Conservation (phyloP, 2,888 invertebrate genomes). For the Eurytoma adleriae region DNA sequence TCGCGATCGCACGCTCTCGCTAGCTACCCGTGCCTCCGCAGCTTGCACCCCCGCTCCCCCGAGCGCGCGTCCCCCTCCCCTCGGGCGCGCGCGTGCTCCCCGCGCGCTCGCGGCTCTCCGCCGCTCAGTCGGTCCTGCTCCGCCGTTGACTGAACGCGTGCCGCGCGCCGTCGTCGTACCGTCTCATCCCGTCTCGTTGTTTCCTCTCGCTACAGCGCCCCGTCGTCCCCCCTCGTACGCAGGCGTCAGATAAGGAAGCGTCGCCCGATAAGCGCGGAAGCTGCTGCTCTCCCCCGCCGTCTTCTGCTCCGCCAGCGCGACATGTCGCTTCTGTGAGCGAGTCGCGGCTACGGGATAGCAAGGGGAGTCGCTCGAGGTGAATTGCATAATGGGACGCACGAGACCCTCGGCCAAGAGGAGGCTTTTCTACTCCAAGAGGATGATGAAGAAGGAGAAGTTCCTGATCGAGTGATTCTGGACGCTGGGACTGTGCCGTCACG, state of each 20-base stretch:
- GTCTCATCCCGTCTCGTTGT: background rate
- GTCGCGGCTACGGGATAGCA: background rate
- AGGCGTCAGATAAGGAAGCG: background rate
- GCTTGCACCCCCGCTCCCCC: background rate
- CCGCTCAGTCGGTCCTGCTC: slow-evolving; percentile 63
- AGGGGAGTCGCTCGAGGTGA: background rate
- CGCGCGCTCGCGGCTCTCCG: slow-evolving; percentile 12
- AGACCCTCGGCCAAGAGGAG: slow-evolving; percentile 63
- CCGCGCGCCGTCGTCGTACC: background rate
- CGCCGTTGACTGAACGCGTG: slow-evolving; percentile 56
- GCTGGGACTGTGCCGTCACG: background rate
- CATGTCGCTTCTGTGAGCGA: background rate
- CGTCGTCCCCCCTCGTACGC: background rate
- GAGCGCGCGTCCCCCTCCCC: background rate
- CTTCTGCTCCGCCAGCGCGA: too few species aligned
- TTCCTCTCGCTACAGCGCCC: background rate
- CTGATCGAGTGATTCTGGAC: slow-evolving; percentile 59
- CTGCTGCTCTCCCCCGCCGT: background rate
- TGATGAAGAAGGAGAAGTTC: slow-evolving; percentile 63
- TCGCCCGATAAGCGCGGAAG: slow-evolving; percentile 2
- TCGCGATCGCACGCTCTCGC: slow-evolving; percentile 5
- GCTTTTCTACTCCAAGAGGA: slow-evolving; percentile 63
- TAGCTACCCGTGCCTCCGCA: background rate
- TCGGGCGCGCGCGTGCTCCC: slow-evolving; percentile 1
- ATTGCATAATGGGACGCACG: slow-evolving; percentile 63